These are phyloP conservation scores for Notiomystis cincta DNA, from an alignment of 2,113 vertebrate genomes.

Conservation along the genomic window DNA sequence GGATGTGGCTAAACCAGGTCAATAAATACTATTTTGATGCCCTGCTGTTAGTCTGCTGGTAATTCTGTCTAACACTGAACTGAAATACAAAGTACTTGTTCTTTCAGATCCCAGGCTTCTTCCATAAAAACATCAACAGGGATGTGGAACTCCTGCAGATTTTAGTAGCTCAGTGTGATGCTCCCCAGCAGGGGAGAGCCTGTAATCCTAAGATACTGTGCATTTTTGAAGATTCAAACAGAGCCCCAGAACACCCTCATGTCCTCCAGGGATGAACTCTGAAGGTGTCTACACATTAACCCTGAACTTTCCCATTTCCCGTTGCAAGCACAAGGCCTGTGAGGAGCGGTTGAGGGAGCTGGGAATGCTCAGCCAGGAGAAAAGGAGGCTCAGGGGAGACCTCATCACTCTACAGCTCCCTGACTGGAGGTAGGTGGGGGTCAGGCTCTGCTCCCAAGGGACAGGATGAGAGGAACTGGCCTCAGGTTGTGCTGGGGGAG, in stretches of 20 bases:
- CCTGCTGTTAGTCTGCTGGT: not conserved
- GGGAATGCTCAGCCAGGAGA: not conserved
- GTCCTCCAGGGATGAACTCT: not conserved
- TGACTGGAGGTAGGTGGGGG: not conserved
- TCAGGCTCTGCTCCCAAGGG: not conserved
- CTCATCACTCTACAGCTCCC: not conserved
- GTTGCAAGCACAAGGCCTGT: not conserved
- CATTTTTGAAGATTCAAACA: not conserved
- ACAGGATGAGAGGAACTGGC: not conserved
- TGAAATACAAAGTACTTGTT: not conserved
- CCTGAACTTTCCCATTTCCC: not conserved
- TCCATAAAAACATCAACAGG: not conserved
- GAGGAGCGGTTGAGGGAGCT: not conserved
- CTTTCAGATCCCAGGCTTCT: not conserved
- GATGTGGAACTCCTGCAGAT: not conserved
- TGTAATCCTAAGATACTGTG: not conserved
- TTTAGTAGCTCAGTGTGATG: not conserved
- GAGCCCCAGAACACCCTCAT: fast-evolving
- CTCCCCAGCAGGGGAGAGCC: not conserved
- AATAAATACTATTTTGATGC: not conserved
- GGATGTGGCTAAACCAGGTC: not conserved
- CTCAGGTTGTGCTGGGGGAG: not conserved
- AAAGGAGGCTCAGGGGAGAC: not conserved
- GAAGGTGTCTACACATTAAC: not conserved
- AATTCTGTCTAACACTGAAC: not conserved